phyloP scores from a whole-genome alignment of 2,888 invertebrate genomes.

The Nysson spinosus region DNA sequence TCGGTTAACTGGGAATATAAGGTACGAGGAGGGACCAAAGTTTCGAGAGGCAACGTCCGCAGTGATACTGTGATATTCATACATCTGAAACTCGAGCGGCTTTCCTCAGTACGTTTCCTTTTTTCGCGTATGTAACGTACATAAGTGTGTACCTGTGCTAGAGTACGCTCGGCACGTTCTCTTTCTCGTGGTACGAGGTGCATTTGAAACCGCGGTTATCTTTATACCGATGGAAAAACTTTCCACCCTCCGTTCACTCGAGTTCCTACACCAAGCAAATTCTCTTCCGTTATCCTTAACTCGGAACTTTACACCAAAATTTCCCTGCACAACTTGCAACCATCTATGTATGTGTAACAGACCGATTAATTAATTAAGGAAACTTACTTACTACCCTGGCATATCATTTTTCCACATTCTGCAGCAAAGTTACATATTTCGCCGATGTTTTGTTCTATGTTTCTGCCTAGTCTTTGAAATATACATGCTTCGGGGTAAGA shows the following conservation, averaged over 20 bases:
- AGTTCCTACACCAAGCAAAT: too few species aligned
- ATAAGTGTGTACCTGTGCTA: conserved; percentile 5
- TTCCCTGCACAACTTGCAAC: too few species aligned
- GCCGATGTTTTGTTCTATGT: too few species aligned
- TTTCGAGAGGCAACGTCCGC: not conserved
- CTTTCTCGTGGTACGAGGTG: not conserved
- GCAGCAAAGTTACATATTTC: too few species aligned
- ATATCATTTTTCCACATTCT: too few species aligned
- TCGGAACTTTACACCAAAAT: too few species aligned
- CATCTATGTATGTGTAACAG: too few species aligned
- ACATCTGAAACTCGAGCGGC: conserved; percentile 2
- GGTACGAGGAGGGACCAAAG: conserved; percentile 23
- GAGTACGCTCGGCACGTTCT: conserved; percentile 23
- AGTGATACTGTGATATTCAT: conserved; percentile 1
- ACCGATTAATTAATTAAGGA: too few species aligned
- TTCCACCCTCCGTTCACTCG: not conserved
- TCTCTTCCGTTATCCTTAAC: too few species aligned
- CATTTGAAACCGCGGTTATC: conserved; percentile 23
- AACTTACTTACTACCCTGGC: too few species aligned
- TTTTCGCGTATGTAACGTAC: conserved; percentile 23
- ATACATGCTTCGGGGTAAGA: too few species aligned
- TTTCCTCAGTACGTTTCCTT: conserved; percentile 16
- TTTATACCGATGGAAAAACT: conserved; percentile 25
- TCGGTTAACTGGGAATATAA: conserved; percentile 33
- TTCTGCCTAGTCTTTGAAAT: too few species aligned